phyloP scores from a whole-genome alignment of 2,888 invertebrate genomes.

The Rhingia campestris region DNA sequence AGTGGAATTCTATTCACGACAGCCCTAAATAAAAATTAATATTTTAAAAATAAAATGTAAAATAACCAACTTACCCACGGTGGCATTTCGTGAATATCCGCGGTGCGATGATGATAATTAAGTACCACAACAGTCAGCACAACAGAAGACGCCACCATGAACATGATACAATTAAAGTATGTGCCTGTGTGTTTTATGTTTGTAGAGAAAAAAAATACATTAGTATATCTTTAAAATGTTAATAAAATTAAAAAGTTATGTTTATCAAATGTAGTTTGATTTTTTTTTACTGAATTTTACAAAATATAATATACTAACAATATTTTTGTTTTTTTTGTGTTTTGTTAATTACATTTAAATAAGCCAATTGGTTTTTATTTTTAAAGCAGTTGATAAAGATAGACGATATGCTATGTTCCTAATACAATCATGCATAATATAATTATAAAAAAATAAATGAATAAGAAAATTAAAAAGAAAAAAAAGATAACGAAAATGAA shows the following conservation, averaged over 20 bases:
- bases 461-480: conserved; percentile 11
- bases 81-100: conserved; percentile 98
- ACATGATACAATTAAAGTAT: conserved; percentile 99
- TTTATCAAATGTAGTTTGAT: conserved; percentile 71
- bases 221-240: conserved; percentile 38
- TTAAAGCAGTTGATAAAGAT: conserved; percentile 68
- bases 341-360: conserved; percentile 71
- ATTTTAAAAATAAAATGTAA: background rate
- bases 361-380: conserved; percentile 67
- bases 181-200: conserved; percentile 88
- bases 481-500: conserved; percentile 46
- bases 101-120: conserved; percentile 98
- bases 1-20: background rate
- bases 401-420: conserved; percentile 62
- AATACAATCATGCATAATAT: conserved; percentile 57
- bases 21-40: background rate
- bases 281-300: conserved; percentile 67
- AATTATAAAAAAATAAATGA: conserved; percentile 11
- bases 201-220: conserved; percentile 75
- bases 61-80: conserved; percentile 91
- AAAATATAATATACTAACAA: conserved; percentile 58
- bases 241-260: conserved; percentile 39
- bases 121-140: conserved; percentile 97
- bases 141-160: conserved; percentile 99
- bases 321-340: conserved; percentile 66